Evolutionary conservation across 2,888 invertebrate species (phyloP).

Genomic region (Encarsia formosa): DNA sequence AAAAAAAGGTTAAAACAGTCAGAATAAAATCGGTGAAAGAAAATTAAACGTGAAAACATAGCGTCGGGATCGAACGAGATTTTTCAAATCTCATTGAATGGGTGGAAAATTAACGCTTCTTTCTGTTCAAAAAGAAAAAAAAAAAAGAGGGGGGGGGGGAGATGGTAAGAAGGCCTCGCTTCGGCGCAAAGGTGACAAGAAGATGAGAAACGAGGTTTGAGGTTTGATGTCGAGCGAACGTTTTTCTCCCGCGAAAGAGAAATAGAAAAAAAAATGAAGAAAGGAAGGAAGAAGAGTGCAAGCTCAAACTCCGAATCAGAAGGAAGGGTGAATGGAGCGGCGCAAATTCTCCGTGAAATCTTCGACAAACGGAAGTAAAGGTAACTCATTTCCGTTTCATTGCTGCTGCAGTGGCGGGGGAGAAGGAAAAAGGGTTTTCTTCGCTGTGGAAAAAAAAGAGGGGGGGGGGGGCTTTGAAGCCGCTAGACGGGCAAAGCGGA

Average conservation of each 20-base stretch:
- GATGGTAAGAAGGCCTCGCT: not conserved
- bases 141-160: slow-evolving; percentile 1
- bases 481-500: slow-evolving; percentile 28
- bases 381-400: slow-evolving; percentile 45
- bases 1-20: too few species aligned
- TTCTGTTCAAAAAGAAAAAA: not conserved
- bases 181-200: slow-evolving; percentile 1
- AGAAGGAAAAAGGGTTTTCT: not conserved
- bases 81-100: slow-evolving; percentile 11
- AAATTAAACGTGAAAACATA: too few species aligned
- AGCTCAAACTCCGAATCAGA: not conserved
- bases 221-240: slow-evolving; percentile 10
- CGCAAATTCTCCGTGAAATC: slow-evolving; percentile 42
- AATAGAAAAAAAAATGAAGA: not conserved
- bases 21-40: too few species aligned
- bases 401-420: slow-evolving; percentile 17
- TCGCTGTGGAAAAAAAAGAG: slow-evolving; percentile 14
- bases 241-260: not conserved
- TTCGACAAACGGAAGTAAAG: slow-evolving; percentile 42
- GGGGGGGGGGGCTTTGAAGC: slow-evolving; percentile 4
- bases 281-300: not conserved
- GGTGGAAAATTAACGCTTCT: slow-evolving; percentile 17
- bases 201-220: slow-evolving; percentile 7
- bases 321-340: slow-evolving; percentile 21
- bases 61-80: slow-evolving; percentile 15